Percentiles rank a stretch among this genome's conserved stretches.
phyloP scores from a whole-genome alignment of 2,888 invertebrate genomes.

The Hirtodrosophila duncani region DNA sequence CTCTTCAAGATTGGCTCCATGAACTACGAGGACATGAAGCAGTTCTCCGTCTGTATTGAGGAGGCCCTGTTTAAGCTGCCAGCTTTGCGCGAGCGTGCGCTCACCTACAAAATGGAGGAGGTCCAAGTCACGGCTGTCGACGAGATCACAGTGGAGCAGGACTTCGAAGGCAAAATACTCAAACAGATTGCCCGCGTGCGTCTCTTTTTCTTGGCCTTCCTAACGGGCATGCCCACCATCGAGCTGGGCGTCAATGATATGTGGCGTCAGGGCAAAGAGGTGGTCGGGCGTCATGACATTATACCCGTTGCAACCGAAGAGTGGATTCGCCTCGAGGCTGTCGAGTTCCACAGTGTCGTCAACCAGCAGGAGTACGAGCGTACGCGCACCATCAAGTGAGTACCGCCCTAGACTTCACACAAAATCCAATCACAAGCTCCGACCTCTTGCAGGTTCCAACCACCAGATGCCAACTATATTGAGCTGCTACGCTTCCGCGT shows the following conservation, averaged over 20 bases:
- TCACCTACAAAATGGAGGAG: conserved; percentile 97
- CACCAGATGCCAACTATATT: conserved; percentile 98
- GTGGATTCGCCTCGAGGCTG: conserved; percentile 97
- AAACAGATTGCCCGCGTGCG: conserved; percentile 97
- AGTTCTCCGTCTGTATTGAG: conserved; percentile 94
- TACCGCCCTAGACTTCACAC: conserved; percentile 37
- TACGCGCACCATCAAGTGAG: conserved; percentile 90
- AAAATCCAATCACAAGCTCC: background rate
- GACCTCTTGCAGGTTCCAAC: conserved; percentile 86
- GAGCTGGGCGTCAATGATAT: conserved; percentile 98
- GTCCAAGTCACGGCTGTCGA: conserved; percentile 96
- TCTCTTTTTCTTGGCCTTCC: conserved; percentile 96
- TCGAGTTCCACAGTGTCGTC: conserved; percentile 96
- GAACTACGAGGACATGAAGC: conserved; percentile 92
- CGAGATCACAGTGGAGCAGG: conserved; percentile 93
- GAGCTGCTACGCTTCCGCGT: conserved; percentile 97
- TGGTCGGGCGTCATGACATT: conserved; percentile 99
- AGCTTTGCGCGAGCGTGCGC: conserved; percentile 91
- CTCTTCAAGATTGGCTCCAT: conserved; percentile 96
- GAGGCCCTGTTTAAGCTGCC: conserved; percentile 92
- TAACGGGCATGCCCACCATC: conserved; percentile 96
- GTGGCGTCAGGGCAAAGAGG: conserved; percentile 98
- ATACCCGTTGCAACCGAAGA: conserved; percentile 99
- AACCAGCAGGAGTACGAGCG: conserved; percentile 93
- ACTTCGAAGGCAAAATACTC: conserved; percentile 88